Conservation (phyloP, 2,888 invertebrate species). For the Stenurella melanura region DNA sequence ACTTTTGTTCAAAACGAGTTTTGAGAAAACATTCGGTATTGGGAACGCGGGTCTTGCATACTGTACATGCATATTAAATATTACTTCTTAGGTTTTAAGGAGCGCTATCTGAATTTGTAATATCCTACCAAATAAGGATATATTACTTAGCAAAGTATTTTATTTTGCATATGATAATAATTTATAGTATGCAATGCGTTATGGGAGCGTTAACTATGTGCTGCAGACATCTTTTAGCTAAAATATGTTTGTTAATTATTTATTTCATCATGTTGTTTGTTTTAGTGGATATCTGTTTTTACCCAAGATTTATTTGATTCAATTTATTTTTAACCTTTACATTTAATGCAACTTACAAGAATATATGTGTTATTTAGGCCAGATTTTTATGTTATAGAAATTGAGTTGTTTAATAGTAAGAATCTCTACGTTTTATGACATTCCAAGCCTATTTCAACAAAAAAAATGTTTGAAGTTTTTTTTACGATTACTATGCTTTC, state of each 20-base stretch:
- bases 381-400: no score
- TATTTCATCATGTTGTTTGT: neutral
- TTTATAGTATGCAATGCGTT: neutral
- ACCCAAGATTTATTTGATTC: neutral
- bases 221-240: neutral
- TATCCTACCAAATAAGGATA: slow-evolving; percentile 21
- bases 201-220: neutral
- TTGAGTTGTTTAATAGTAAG: no score
- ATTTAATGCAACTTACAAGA: neutral
- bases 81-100: slow-evolving; percentile 1
- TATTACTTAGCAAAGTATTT: slow-evolving; percentile 20
- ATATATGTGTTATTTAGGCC: no score
- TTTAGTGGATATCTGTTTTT: neutral
- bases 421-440: no score
- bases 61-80: slow-evolving; percentile 8
- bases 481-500: no score
- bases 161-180: slow-evolving; percentile 2
- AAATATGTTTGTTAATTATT: neutral
- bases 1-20: slow-evolving; percentile 20
- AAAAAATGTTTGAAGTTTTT: no score
- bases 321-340: neutral
- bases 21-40: slow-evolving; percentile 7
- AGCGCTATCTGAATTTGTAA: slow-evolving; percentile 12
- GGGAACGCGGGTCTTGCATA: slow-evolving; percentile 11
- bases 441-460: no score